Evolutionary conservation across 1,140 invertebrate genomes (phyloP).

Genomic region (Acromyrmex charruanus): DNA sequence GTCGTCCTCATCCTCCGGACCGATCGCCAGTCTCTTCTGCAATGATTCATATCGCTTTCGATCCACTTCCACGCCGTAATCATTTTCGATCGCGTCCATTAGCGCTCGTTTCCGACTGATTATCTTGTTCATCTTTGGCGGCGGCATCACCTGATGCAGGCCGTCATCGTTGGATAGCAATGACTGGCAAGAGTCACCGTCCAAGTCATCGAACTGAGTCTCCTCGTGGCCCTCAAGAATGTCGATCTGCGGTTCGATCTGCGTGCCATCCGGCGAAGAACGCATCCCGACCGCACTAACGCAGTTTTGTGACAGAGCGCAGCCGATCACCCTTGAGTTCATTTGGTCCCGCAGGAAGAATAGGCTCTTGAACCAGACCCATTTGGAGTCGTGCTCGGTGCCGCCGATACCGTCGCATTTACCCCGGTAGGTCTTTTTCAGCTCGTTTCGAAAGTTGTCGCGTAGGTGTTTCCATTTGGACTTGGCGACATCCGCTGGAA

Average conservation of each 20-base stretch:
- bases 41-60: constrained; percentile 74
- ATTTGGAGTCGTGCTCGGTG: constrained; percentile 79
- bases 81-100: constrained; percentile 72
- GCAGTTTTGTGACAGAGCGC: constrained; percentile 73
- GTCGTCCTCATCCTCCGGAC: constrained; percentile 77
- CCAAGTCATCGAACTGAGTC: constrained; percentile 78
- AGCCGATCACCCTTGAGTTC: constrained; percentile 79
- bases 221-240: constrained; percentile 79
- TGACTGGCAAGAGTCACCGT: constrained; percentile 78
- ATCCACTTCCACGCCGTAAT: constrained; percentile 72
- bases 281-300: constrained; percentile 50
- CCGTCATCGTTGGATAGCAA: constrained; percentile 76
- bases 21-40: constrained; percentile 67
- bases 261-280: constrained; percentile 75
- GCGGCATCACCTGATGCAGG: constrained; percentile 72
- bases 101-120: constrained; percentile 73
- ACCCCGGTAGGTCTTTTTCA: constrained; percentile 78
- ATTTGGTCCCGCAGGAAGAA: constrained; percentile 80
- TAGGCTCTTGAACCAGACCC: constrained; percentile 80
- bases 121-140: constrained; percentile 69
- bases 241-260: constrained; percentile 80
- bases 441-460: constrained; percentile 79
- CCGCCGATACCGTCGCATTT: constrained; percentile 75
- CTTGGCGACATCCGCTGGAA: constrained; percentile 80
- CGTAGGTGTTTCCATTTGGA: constrained; percentile 81